Evolutionary conservation across 92 coral and sea anemone genomes (phyloP).

Genomic region (Phymanthus crucifer): DNA sequence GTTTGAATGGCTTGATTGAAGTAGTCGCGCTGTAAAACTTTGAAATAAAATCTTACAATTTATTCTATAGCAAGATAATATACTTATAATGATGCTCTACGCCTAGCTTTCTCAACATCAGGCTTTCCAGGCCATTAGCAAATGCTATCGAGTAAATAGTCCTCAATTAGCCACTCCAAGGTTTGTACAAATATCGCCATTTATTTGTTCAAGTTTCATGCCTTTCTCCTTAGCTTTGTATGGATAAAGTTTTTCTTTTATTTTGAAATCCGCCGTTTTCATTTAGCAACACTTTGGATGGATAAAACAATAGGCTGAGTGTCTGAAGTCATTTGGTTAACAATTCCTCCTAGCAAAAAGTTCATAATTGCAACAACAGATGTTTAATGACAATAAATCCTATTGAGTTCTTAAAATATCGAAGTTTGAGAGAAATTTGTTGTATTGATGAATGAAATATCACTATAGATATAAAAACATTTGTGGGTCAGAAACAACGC

Average conservation of each 20-base stretch:
- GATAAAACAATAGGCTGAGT: neutral
- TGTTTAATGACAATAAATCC: neutral
- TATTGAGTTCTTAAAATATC: neutral
- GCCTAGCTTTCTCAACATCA: too few species aligned
- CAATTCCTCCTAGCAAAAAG: neutral
- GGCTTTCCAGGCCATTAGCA: neutral
- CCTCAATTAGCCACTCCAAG: neutral
- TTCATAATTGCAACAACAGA: neutral
- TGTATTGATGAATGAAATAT: too few species aligned
- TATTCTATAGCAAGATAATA: too few species aligned
- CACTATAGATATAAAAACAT: too few species aligned
- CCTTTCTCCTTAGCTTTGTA: neutral
- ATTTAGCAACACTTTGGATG: constrained; percentile 2
- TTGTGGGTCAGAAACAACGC: too few species aligned
- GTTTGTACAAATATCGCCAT: neutral
- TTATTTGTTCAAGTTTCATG: neutral
- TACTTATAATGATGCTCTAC: too few species aligned
- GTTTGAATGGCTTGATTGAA: too few species aligned
- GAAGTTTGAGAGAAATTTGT: neutral
- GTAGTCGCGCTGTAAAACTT: too few species aligned
- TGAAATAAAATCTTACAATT: too few species aligned
- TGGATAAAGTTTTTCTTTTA: neutral
- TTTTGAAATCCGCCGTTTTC: neutral
- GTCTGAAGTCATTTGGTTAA: neutral
- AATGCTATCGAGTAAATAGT: neutral